Evolutionary conservation across 2,113 vertebrate species (phyloP).

Genomic region (Coptodon rendalli): DNA sequence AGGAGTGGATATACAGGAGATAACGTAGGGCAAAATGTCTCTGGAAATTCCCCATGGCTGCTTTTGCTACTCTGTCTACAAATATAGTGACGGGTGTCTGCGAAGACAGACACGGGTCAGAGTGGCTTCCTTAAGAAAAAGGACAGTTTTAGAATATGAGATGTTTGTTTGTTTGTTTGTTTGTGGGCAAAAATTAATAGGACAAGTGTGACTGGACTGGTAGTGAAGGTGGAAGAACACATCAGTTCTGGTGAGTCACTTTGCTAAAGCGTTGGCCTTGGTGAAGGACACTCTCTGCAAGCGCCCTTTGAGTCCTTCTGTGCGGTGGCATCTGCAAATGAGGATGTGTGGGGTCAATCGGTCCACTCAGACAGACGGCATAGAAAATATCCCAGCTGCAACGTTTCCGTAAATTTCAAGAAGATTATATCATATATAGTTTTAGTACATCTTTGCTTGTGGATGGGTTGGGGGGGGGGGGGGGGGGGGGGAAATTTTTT

Average conservation of each 20-base stretch:
- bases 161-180: not conserved
- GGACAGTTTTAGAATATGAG: not conserved
- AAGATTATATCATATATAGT: not conserved
- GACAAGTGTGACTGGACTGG: not conserved
- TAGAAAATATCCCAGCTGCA: not conserved
- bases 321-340: not conserved
- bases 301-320: not conserved
- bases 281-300: not conserved
- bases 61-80: not conserved
- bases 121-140: not conserved
- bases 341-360: not conserved
- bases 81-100: not conserved
- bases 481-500: no score
- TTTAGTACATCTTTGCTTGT: not conserved
- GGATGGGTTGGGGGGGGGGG: no score
- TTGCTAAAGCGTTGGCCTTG: not conserved
- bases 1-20: conserved; percentile 6
- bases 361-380: not conserved
- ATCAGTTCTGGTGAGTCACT: not conserved
- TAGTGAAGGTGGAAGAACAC: not conserved
- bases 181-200: not conserved
- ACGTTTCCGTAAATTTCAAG: fast-evolving
- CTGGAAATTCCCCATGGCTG: not conserved
- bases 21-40: conserved; percentile 1
- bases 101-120: not conserved